A percentile compares a stretch with the other conserved stretches of the same genome.
Evolutionary conservation across 2,113 vertebrate genomes (phyloP).

Genomic region (Conger conger): DNA sequence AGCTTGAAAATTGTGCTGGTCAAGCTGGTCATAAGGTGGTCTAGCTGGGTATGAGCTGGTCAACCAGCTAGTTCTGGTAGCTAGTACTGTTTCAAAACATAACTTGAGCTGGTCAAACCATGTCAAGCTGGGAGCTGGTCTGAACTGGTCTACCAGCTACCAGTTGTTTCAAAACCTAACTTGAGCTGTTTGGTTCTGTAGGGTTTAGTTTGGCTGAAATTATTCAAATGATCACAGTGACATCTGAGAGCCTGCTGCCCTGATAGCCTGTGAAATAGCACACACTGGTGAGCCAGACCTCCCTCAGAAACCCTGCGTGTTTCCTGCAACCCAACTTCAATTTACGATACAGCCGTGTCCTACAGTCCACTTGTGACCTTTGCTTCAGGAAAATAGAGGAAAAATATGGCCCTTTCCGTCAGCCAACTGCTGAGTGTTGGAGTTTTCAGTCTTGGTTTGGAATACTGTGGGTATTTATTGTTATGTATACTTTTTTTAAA

Average conservation of each 20-base stretch:
- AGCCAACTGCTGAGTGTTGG: neutral
- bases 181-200: too few relatives aligned
- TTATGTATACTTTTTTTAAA: neutral
- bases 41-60: too few relatives aligned
- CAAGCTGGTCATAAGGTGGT: too few relatives aligned
- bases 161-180: too few relatives aligned
- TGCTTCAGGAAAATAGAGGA: neutral
- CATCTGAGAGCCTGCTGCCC: neutral
- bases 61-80: too few relatives aligned
- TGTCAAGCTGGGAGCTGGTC: too few relatives aligned
- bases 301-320: neutral
- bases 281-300: neutral
- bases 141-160: too few relatives aligned
- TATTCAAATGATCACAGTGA: neutral
- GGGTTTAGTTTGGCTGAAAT: too few relatives aligned
- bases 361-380: neutral
- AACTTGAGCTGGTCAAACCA: too few relatives aligned
- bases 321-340: neutral
- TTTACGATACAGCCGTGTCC: neutral
- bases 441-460: neutral
- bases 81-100: too few relatives aligned
- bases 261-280: neutral
- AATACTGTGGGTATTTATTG: neutral
- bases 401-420: neutral
- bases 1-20: too few relatives aligned